These are phyloP conservation scores for Scleropages formosus DNA, from an alignment of 2,797 vertebrate genomes.

Conservation along the genomic window DNA sequence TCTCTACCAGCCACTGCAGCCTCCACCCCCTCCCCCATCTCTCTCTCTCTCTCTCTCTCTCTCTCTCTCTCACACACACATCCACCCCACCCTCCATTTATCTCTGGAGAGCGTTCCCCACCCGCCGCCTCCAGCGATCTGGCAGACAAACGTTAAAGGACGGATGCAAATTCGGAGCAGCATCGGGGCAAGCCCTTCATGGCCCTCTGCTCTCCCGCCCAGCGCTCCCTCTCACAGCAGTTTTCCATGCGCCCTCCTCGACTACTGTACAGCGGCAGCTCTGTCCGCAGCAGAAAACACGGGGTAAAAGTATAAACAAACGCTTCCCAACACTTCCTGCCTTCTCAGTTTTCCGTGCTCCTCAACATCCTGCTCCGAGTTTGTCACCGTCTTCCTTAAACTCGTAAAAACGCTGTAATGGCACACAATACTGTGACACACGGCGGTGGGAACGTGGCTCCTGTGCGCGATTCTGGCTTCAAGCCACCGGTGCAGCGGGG, in stretches of 20 bases:
- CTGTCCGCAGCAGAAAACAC: background rate
- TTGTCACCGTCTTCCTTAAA: background rate
- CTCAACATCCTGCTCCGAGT: background rate
- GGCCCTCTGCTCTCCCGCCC: background rate
- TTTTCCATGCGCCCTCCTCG: no score
- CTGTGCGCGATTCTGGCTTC: no score
- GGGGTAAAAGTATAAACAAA: background rate
- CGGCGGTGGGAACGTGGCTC: no score
- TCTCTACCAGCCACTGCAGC: no score
- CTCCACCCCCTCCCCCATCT: background rate
- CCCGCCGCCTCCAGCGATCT: constrained; percentile 11
- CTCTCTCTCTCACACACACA: background rate
- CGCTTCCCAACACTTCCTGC: background rate
- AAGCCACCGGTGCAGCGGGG: no score
- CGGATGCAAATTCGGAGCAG: constrained; percentile 2
- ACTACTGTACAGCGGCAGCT: background rate
- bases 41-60: background rate
- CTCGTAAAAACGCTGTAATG: no score
- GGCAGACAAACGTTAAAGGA: background rate
- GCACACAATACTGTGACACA: no score
- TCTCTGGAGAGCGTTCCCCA: constrained; percentile 4
- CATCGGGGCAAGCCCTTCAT: background rate
- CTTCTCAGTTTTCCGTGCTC: background rate
- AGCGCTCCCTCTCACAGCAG: background rate
- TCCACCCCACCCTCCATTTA: constrained; percentile 9